Conservation (phyloP, 2,888 invertebrate genomes). For the Peribatodes rhomboidaria region DNA sequence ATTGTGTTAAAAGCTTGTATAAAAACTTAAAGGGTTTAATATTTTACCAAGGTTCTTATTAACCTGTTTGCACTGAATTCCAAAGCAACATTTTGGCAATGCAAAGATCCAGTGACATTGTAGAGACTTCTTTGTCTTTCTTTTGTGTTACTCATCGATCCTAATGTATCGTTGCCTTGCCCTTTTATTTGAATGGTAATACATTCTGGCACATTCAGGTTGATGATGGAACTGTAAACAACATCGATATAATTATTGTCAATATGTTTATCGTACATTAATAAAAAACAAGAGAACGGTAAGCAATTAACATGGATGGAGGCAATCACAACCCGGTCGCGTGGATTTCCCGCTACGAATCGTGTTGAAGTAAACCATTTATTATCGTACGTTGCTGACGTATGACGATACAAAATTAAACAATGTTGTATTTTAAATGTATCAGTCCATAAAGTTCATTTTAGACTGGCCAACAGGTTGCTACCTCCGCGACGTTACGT, state of each 20-base stretch:
- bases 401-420: conserved; percentile 60
- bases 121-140: conserved; percentile 14
- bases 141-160: conserved; percentile 37
- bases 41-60: background rate
- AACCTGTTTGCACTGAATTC: conserved; percentile 18
- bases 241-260: conserved; percentile 59
- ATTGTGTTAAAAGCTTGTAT: background rate
- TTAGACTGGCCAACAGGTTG: conserved; percentile 61
- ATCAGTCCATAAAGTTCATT: conserved; percentile 68
- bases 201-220: conserved; percentile 39
- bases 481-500: conserved; percentile 82
- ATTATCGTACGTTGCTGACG: conserved; percentile 81
- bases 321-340: conserved; percentile 81
- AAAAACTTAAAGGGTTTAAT: background rate
- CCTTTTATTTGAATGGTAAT: conserved; percentile 27
- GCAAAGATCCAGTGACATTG: conserved; percentile 19
- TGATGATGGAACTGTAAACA: conserved; percentile 62
- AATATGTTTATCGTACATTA: conserved; percentile 52
- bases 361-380: conserved; percentile 83
- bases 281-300: conserved; percentile 62
- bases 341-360: conserved; percentile 85
- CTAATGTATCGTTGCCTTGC: conserved; percentile 34
- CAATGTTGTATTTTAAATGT: conserved; percentile 61
- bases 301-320: conserved; percentile 76
- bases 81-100: conserved; percentile 13